These are phyloP conservation scores for Cepphus grylle DNA, from an alignment of 2,113 vertebrate species.

Conservation along the genomic window DNA sequence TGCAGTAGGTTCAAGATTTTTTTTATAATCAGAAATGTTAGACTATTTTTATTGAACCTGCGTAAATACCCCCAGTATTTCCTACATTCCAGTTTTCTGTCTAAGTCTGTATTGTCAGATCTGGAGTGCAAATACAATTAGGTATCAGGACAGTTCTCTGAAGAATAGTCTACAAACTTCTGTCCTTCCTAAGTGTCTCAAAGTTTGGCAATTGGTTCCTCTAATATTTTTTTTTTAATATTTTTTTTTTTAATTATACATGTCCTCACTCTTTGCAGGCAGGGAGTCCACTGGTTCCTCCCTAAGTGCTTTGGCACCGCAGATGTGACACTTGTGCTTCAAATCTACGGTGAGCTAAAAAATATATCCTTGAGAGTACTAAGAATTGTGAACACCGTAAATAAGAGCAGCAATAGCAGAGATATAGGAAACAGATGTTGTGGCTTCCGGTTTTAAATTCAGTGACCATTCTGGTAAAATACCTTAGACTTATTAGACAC, in stretches of 20 bases:
- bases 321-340: background rate
- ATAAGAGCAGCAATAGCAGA: background rate
- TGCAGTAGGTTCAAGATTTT: background rate
- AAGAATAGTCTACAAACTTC: background rate
- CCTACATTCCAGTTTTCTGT: background rate
- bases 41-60: background rate
- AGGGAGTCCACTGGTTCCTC: background rate
- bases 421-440: background rate
- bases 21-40: background rate
- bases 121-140: fast-evolving
- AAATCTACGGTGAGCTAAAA: background rate
- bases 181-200: background rate
- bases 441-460: background rate
- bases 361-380: background rate
- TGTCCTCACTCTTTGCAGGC: background rate
- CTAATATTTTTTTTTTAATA: background rate
- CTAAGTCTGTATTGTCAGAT: background rate
- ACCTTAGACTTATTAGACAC: background rate
- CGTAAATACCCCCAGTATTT: background rate
- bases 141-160: background rate
- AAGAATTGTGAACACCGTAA: background rate
- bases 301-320: background rate
- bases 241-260: background rate
- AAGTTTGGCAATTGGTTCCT: background rate
- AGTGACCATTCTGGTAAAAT: background rate